phyloP scores from a whole-genome alignment of 2,888 invertebrate genomes.

The Fragum whitleyi region DNA sequence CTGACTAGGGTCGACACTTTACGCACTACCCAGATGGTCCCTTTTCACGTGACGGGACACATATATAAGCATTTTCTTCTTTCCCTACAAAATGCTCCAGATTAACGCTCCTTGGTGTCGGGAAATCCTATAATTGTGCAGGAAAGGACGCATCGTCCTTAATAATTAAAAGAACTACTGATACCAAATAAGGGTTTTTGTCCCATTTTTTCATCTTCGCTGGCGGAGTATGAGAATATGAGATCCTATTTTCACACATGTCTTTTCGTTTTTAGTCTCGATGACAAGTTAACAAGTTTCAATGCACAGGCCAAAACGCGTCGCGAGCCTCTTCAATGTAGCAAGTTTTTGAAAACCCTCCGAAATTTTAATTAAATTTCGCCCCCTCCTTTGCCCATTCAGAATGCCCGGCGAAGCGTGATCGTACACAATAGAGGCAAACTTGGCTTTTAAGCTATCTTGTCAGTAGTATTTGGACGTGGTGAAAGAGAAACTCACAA shows the following conservation, averaged over 20 bases:
- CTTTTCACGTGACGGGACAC: too few relatives aligned
- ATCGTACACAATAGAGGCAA: conserved; percentile 45
- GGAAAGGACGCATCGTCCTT: too few relatives aligned
- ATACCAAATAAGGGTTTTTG: not conserved
- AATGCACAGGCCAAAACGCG: conserved; percentile 28
- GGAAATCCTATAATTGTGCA: too few relatives aligned
- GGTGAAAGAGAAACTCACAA: conserved; percentile 10
- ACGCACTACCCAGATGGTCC: too few relatives aligned
- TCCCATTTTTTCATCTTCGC: not conserved
- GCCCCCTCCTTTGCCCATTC: conserved; percentile 52
- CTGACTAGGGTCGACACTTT: too few relatives aligned
- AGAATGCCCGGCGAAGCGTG: conserved; percentile 45
- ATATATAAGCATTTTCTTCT: too few relatives aligned
- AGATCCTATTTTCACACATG: conserved; percentile 4
- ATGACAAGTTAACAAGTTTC: conserved; percentile 26
- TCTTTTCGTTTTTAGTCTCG: not conserved
- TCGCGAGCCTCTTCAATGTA: conserved; percentile 34
- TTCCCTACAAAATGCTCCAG: too few relatives aligned
- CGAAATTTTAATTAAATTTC: conserved; percentile 66
- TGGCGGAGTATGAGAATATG: not conserved
- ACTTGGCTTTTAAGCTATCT: conserved; percentile 46
- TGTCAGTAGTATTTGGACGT: conserved; percentile 46
- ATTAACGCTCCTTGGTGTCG: too few relatives aligned
- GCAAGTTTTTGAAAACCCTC: conserved; percentile 45
- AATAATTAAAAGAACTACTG: too few relatives aligned